Conservation (phyloP, 2,888 invertebrate species). For the Charanyca ferruginea region DNA sequence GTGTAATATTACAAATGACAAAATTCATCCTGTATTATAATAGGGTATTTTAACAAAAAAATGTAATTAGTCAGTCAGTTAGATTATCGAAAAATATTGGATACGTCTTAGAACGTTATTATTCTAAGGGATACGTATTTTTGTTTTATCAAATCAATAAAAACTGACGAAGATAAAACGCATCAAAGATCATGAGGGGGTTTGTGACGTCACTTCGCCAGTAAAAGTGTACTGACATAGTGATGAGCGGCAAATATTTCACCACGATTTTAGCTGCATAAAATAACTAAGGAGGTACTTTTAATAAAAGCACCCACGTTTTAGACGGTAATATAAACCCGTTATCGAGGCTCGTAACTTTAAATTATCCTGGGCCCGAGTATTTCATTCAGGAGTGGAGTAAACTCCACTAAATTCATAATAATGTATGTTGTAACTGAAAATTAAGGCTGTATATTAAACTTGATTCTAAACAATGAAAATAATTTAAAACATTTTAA, state of each 20-base stretch:
- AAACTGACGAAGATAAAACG: no score
- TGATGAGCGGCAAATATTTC: constrained; percentile 20
- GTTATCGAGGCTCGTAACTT: constrained; percentile 42
- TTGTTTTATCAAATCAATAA: no score
- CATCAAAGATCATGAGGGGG: no score
- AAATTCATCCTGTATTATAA: no score
- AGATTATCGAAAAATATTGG: no score
- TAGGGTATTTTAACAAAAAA: no score
- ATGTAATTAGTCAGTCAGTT: no score
- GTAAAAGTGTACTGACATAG: no score
- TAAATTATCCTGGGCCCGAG: constrained; percentile 42
- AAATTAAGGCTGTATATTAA: constrained; percentile 51
- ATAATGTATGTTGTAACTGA: constrained; percentile 51
- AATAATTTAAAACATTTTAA: constrained; percentile 37
- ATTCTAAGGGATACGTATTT: no score
- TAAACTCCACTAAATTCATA: constrained; percentile 51
- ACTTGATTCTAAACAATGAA: constrained; percentile 24
- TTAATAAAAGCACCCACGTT: constrained; percentile 32
- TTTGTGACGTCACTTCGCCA: no score
- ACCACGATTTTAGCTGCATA: constrained; percentile 37
- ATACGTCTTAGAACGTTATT: no score
- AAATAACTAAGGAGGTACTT: constrained; percentile 24
- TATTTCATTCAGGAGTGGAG: constrained; percentile 34
- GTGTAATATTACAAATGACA: no score
- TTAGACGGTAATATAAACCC: constrained; percentile 37